Conservation (phyloP, 2,888 invertebrate species). For the Calameuta idolon region DNA sequence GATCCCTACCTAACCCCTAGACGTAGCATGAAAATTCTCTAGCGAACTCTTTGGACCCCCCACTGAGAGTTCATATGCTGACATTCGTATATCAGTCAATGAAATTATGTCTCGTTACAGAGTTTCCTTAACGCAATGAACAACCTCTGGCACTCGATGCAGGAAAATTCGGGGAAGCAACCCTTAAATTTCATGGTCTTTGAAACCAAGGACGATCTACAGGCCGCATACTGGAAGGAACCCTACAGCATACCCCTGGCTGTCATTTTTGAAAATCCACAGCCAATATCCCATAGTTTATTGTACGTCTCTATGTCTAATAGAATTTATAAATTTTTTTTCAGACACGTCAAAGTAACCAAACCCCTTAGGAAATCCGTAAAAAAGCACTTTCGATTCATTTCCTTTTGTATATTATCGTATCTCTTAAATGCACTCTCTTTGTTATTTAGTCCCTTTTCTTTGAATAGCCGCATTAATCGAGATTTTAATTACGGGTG, state of each 20-base stretch:
- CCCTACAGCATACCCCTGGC: slow-evolving; percentile 78
- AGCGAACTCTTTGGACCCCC: neutral
- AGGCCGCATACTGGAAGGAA: slow-evolving; percentile 77
- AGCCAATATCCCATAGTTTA: slow-evolving; percentile 64
- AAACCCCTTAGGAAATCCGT: neutral
- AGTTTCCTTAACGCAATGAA: slow-evolving; percentile 76
- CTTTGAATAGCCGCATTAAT: neutral
- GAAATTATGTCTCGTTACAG: slow-evolving; percentile 61
- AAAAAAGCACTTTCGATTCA: neutral
- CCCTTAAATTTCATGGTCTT: slow-evolving; percentile 76
- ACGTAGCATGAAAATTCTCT: neutral
- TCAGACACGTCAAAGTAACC: neutral
- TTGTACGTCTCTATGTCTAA: slow-evolving; percentile 65
- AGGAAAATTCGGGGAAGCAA: slow-evolving; percentile 68
- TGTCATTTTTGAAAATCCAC: slow-evolving; percentile 74
- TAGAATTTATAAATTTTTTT: neutral
- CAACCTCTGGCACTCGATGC: slow-evolving; percentile 71
- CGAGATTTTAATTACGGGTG: slow-evolving; percentile 7
- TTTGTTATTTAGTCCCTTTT: neutral
- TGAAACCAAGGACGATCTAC: slow-evolving; percentile 75
- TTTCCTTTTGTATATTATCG: neutral
- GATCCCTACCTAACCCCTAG: neutral
- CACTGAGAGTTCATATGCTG: neutral
- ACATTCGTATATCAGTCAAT: neutral
- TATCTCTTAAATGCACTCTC: neutral